Conservation (phyloP, 2,797 vertebrate species). For the Staurois parvus region DNA sequence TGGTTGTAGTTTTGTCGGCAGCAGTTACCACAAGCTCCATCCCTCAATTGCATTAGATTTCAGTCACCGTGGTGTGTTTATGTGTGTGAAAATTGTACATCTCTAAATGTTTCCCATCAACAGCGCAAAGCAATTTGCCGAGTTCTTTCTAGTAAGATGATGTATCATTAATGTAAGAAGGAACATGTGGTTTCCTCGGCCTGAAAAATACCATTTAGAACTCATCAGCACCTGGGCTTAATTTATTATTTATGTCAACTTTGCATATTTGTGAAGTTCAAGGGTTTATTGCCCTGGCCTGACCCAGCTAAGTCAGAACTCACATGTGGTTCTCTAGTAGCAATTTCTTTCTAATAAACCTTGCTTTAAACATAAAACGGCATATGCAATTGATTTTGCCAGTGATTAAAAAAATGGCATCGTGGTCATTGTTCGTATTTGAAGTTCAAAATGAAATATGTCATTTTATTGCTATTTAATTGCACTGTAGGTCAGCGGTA, state of each 20-base stretch:
- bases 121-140: slow-evolving; percentile 50
- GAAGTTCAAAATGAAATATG: slow-evolving; percentile 73
- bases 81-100: slow-evolving; percentile 44
- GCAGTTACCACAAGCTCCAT: slow-evolving; percentile 1
- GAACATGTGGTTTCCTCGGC: slow-evolving; percentile 57
- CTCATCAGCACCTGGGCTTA: slow-evolving; percentile 74
- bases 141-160: slow-evolving; percentile 46
- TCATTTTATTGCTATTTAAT: slow-evolving; percentile 70
- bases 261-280: slow-evolving; percentile 88
- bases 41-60: slow-evolving; percentile 13
- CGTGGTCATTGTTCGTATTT: slow-evolving; percentile 79
- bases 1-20: not conserved
- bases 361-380: slow-evolving; percentile 77
- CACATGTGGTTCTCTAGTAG: slow-evolving; percentile 84
- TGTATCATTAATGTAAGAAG: slow-evolving; percentile 56
- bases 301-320: slow-evolving; percentile 83
- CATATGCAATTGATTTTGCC: slow-evolving; percentile 84
- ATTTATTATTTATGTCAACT: slow-evolving; percentile 88
- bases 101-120: slow-evolving; percentile 46
- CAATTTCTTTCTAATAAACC: slow-evolving; percentile 86
- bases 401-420: slow-evolving; percentile 82
- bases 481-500: slow-evolving; percentile 69
- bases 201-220: slow-evolving; percentile 59
- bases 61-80: slow-evolving; percentile 40
- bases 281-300: slow-evolving; percentile 84